phyloP scores from a whole-genome alignment of 1,140 invertebrate genomes.

The Pectinophora gossypiella region DNA sequence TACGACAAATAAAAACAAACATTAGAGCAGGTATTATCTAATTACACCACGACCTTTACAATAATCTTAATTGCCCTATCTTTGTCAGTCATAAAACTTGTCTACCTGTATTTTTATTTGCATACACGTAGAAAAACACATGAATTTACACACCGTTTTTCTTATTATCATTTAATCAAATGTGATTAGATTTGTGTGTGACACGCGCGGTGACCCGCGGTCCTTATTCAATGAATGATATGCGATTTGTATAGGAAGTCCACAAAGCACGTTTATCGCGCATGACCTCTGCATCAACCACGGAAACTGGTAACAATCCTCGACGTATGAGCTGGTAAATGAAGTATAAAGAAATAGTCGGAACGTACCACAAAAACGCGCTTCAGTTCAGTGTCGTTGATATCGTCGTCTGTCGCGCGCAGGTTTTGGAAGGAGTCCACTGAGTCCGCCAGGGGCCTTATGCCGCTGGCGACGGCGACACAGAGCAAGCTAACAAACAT shows the following conservation, averaged over 20 bases:
- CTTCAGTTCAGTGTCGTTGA: constrained; percentile 43
- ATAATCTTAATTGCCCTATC: too few relatives aligned
- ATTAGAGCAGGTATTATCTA: too few relatives aligned
- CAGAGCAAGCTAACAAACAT: constrained; percentile 21
- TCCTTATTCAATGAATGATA: constrained; percentile 15
- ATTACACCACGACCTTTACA: too few relatives aligned
- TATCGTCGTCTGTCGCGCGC: constrained; percentile 22
- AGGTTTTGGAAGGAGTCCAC: constrained; percentile 21
- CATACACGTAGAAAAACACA: too few relatives aligned
- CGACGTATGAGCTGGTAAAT: constrained; percentile 19
- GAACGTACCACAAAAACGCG: constrained; percentile 59
- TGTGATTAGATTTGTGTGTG: too few relatives aligned
- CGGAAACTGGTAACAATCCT: too few relatives aligned
- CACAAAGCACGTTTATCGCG: constrained; percentile 16
- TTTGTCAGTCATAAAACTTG: too few relatives aligned
- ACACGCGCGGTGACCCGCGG: not conserved
- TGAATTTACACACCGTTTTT: too few relatives aligned
- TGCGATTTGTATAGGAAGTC: constrained; percentile 18
- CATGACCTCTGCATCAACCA: constrained; percentile 21
- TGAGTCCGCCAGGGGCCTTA: constrained; percentile 1
- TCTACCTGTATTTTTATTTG: too few relatives aligned
- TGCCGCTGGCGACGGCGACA: constrained; percentile 19
- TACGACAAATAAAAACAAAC: too few relatives aligned
- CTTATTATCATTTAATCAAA: too few relatives aligned
- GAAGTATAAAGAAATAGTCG: constrained; percentile 5